Percentiles rank a stretch among this genome's conserved stretches.
Evolutionary conservation across 1,140 invertebrate genomes (phyloP).

Genomic region (Bombus turneri): DNA sequence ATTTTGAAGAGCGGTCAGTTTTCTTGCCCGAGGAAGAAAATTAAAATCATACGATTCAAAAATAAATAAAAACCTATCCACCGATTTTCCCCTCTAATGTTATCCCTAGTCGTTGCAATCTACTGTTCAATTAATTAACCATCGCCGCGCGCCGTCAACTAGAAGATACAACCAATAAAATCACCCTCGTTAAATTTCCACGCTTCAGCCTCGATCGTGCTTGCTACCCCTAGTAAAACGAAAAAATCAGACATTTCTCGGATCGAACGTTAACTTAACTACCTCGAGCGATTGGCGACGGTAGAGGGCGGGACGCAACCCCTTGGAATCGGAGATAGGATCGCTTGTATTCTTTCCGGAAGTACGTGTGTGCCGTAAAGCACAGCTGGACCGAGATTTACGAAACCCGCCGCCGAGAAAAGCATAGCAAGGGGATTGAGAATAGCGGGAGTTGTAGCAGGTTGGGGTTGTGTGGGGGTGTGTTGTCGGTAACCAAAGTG

Average conservation of each 20-base stretch:
- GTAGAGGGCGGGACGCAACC: not conserved
- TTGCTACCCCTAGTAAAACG: not conserved
- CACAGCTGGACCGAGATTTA: constrained; percentile 76
- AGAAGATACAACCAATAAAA: not conserved
- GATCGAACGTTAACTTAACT: constrained; percentile 15
- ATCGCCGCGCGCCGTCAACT: not conserved
- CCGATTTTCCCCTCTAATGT: too few species aligned
- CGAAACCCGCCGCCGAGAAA: constrained; percentile 60
- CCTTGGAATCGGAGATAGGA: constrained; percentile 57
- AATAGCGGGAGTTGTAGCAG: constrained; percentile 28
- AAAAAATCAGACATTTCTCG: not conserved
- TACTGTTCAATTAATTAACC: not conserved
- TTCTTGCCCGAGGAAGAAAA: not conserved
- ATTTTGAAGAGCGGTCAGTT: not conserved
- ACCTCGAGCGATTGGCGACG: not conserved
- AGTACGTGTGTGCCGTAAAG: constrained; percentile 68
- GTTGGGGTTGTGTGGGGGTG: constrained; percentile 18
- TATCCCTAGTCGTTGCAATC: not conserved
- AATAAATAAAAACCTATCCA: not conserved
- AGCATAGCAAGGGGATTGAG: constrained; percentile 49
- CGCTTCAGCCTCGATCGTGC: not conserved
- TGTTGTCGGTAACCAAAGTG: constrained; percentile 59
- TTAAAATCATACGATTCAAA: not conserved
- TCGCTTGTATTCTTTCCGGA: constrained; percentile 56
- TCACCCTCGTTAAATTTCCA: constrained; percentile 3